A percentile compares a stretch with the other conserved stretches of the same genome.
phyloP scores from a whole-genome alignment of 2,797 vertebrate genomes.

The Gephyroberyx darwinii region DNA sequence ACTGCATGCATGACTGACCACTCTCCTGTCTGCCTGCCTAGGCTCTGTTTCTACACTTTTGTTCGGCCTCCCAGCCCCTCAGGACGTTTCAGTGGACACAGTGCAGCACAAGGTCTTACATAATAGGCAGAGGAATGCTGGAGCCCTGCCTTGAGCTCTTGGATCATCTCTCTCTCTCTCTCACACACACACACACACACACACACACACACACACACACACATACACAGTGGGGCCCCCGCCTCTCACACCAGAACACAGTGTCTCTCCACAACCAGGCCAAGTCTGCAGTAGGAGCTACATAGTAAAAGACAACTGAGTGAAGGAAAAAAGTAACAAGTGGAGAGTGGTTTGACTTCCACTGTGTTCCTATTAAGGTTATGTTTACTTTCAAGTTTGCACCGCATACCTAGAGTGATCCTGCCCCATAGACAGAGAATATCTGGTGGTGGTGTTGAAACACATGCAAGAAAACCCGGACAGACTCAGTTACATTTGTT shows the following conservation, averaged over 20 bases:
- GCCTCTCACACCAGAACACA: constrained; percentile 11
- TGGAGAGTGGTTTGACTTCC: too few relatives aligned
- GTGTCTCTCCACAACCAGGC: constrained; percentile 5
- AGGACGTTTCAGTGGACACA: constrained; percentile 21
- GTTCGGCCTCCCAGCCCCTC: constrained; percentile 30
- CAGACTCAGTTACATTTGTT: constrained; percentile 8
- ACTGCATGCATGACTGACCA: neutral
- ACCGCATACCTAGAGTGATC: too few relatives aligned
- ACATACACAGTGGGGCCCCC: constrained; percentile 43
- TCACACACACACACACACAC: neutral
- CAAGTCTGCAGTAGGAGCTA: neutral
- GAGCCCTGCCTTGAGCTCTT: constrained; percentile 55
- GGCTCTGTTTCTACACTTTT: neutral
- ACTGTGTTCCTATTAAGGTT: too few relatives aligned
- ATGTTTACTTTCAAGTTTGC: too few relatives aligned
- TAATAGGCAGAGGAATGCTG: constrained; percentile 78
- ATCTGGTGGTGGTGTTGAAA: neutral
- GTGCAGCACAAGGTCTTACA: constrained; percentile 57
- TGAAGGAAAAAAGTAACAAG: neutral
- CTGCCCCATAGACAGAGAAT: too few relatives aligned
- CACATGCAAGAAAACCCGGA: neutral
- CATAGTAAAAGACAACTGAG: neutral
- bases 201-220: constrained; percentile 2
- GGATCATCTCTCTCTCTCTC: constrained; percentile 43
- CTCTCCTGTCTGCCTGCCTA: neutral